Evolutionary conservation across 64 coral and sea anemone species (phyloP).

Genomic region (Porites australiensis): DNA sequence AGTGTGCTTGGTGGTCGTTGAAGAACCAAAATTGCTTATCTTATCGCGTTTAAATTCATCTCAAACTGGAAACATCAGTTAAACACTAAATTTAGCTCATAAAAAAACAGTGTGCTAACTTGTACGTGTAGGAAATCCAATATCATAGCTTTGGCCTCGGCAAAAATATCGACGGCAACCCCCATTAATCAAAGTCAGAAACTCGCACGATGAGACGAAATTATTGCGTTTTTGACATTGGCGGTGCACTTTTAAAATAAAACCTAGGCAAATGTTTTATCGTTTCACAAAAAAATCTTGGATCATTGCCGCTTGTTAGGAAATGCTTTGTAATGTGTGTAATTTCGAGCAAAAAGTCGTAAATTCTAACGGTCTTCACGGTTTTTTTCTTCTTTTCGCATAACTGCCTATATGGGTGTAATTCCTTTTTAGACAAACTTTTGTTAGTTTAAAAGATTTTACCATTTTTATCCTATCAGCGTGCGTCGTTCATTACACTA

Average conservation of each 20-base stretch:
- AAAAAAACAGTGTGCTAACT: not conserved
- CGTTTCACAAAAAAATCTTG: not conserved
- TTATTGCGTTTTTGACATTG: not conserved
- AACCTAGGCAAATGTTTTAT: constrained; percentile 16
- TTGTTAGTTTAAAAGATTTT: no score
- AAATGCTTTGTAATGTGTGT: not conserved
- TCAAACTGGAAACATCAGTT: not conserved
- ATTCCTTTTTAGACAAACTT: no score
- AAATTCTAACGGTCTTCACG: not conserved
- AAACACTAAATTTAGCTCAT: constrained; percentile 26
- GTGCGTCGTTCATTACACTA: not conserved
- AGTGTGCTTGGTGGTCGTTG: not conserved
- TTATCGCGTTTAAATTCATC: not conserved
- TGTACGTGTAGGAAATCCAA: not conserved
- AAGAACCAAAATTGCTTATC: not conserved
- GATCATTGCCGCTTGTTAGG: not conserved
- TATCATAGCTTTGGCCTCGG: constrained; percentile 15
- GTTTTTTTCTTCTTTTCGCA: not conserved
- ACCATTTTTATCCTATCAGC: no score
- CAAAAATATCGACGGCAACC: constrained; percentile 6
- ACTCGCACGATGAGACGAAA: not conserved
- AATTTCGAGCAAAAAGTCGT: not conserved
- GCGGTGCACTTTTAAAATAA: constrained; percentile 27
- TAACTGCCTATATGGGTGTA: no score
- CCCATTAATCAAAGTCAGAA: constrained; percentile 41